Evolutionary conservation across 2,888 invertebrate species (phyloP), one percentile per base, ranked within the genome.

Genomic region (Leptothorax acervorum): DNA sequence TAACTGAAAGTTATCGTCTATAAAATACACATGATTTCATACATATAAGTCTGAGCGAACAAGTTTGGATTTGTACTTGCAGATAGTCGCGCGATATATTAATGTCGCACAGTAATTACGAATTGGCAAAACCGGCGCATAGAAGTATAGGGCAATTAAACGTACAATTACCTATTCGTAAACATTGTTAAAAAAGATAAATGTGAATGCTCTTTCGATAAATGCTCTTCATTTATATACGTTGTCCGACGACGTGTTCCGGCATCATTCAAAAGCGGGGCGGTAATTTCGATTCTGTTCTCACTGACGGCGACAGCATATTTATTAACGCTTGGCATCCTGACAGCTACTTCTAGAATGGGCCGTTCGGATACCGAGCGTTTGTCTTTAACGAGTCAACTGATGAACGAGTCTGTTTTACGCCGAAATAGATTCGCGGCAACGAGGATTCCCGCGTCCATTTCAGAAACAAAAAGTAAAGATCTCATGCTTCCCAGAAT

Each of bases 261-360:
- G 76, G 51, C 75, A 86, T 86, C 85, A 74, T 81, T 71, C 51
- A 82, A 82, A 68, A 83, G 51, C 42, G 78, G 74, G 71, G 71
- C 78, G 74, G 71, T 82, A 87, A 90, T 90, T 90, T 90, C 86
- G 87, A 63, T 83, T 89, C 82, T 71, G 85, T 85, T 86, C 88
- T 85, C 86, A 74, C 74, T 42, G 82, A 85, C 78, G 82, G 84
- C 79, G 88, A 82, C 83, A 84, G 88, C 86, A 93, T 93, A 94
- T 94, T 93, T 94, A 93, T 93, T 93, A 93, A 92, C 90, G 88
- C 91, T 92, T 92, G 93, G 93, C 92, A 81, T 81, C 60, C 91
- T 92, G 93, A 92, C 92, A 92, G 92, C 86, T 87, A 76, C 88
- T 90, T 89, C 90, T 87, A 89, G 90, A 88, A 85, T 90, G 76